phyloP scores from a whole-genome alignment of 2,113 vertebrate species.

The Acrocephalus kingi region DNA sequence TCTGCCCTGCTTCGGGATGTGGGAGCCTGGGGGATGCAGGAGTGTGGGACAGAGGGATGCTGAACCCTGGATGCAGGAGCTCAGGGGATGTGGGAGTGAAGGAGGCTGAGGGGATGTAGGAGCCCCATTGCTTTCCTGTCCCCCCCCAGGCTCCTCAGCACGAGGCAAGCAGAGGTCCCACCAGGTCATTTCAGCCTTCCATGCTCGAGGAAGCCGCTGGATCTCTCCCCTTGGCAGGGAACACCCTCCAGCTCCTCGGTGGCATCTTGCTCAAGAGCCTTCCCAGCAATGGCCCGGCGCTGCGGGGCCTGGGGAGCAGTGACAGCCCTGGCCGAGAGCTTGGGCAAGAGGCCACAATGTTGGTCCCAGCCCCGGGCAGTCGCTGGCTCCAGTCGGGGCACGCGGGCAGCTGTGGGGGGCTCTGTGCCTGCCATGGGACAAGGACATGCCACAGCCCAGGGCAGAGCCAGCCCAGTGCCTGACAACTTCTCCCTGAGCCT shows the following conservation, averaged over 20 bases:
- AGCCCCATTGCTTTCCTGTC: rapidly evolving
- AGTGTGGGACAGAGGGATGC: no score
- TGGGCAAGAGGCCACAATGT: background rate
- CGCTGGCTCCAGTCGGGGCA: background rate
- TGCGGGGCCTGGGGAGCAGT: background rate
- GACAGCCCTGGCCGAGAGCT: background rate
- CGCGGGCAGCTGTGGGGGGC: background rate
- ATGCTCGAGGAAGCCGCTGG: background rate
- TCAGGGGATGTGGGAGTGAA: background rate
- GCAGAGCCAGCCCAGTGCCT: background rate
- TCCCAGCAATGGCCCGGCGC: background rate
- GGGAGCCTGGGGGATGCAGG: no score
- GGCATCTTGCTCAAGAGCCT: constrained; percentile 32
- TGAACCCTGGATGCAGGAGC: background rate
- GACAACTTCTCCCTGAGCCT: background rate
- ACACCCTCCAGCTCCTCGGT: background rate
- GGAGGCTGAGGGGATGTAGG: background rate
- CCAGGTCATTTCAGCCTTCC: background rate
- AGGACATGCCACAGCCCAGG: background rate
- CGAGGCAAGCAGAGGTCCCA: background rate
- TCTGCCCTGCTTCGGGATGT: background rate
- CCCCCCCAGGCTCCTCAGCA: background rate
- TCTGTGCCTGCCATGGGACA: background rate
- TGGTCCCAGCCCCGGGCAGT: background rate
- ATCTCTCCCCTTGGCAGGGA: background rate